Conservation (phyloP, 2,797 vertebrate genomes). For the Masticophis lateralis region DNA sequence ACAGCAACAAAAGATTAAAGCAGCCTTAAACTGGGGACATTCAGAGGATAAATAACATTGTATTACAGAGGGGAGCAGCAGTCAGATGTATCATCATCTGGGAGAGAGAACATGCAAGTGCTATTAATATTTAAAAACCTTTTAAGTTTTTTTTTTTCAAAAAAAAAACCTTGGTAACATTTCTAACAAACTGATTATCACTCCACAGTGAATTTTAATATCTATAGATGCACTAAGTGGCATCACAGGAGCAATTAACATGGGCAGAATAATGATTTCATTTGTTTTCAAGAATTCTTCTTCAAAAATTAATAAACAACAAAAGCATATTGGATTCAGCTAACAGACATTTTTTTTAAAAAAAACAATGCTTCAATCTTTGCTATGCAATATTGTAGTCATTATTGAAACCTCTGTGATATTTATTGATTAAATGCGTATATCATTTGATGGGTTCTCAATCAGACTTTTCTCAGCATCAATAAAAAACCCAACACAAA, state of each 20-base stretch:
- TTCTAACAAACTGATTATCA: constrained; percentile 53
- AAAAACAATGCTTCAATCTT: not conserved
- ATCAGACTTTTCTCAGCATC: not conserved
- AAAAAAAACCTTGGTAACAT: constrained; percentile 31
- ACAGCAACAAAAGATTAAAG: constrained; percentile 74
- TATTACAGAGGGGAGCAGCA: constrained; percentile 49
- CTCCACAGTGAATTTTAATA: constrained; percentile 48
- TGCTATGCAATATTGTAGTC: not conserved
- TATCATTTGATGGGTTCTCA: not conserved
- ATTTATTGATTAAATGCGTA: not conserved
- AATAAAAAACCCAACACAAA: not conserved
- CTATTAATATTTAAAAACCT: constrained; percentile 68
- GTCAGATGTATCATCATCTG: constrained; percentile 64
- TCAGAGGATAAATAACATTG: constrained; percentile 67
- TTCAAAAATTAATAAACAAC: not conserved
- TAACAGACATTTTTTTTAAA: not conserved
- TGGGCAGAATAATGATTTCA: constrained; percentile 26
- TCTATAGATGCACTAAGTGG: constrained; percentile 37
- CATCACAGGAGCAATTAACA: constrained; percentile 36
- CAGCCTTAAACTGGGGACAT: constrained; percentile 65
- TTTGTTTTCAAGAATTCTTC: constrained; percentile 34
- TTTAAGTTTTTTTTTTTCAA: constrained; percentile 23
- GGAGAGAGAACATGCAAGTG: constrained; percentile 59
- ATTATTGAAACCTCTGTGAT: not conserved
- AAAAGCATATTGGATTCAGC: constrained; percentile 13